These are phyloP conservation scores for Cosmia trapezina DNA, from an alignment of 2,888 invertebrate species.

Conservation along the genomic window DNA sequence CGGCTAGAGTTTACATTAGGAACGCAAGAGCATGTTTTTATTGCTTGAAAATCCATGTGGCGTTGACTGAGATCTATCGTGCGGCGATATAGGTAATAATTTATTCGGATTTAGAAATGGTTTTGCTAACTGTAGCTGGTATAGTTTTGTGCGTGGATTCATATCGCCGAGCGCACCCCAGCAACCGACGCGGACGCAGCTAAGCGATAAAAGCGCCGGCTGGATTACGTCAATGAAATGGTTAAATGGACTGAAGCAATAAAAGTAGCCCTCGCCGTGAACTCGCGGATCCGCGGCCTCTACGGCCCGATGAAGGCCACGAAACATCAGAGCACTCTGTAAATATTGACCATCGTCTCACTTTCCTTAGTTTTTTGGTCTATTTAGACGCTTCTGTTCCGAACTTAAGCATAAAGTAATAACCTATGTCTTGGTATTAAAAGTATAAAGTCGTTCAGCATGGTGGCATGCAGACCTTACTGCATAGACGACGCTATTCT, in stretches of 20 bases:
- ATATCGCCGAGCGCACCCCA: constrained; percentile 61
- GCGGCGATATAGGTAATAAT: constrained; percentile 37
- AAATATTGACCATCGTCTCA: constrained; percentile 56
- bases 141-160: constrained; percentile 48
- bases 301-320: constrained; percentile 78
- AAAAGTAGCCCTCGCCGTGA: constrained; percentile 87
- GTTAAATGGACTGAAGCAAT: constrained; percentile 85
- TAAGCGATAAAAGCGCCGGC: constrained; percentile 72
- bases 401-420: no score
- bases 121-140: constrained; percentile 36
- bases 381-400: not conserved
- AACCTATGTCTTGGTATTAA: no score
- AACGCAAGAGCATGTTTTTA: constrained; percentile 36
- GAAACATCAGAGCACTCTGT: constrained; percentile 58
- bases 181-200: constrained; percentile 56
- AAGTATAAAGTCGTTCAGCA: no score
- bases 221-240: constrained; percentile 86
- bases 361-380: not conserved
- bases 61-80: constrained; percentile 49
- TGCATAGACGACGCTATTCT: no score
- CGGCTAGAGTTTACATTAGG: constrained; percentile 42
- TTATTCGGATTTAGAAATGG: constrained; percentile 54
- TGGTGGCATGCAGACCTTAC: no score
- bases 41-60: constrained; percentile 39
- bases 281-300: constrained; percentile 72